phyloP scores from a whole-genome alignment of 35 echinoderm and acorn worm genomes.

The Apostichopus parvimensis region DNA sequence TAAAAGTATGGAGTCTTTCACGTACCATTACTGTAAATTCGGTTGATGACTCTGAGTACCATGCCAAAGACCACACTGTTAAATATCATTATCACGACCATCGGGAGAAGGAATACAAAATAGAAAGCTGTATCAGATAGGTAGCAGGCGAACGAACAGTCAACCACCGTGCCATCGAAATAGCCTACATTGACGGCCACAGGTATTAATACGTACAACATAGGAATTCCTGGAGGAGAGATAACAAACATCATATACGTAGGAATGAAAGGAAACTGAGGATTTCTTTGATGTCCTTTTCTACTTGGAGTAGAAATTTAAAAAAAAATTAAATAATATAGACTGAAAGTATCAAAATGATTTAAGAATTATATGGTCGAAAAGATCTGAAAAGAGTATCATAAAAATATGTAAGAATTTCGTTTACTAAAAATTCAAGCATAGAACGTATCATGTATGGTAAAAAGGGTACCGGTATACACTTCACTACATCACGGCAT shows the following conservation, averaged over 20 bases:
- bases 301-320: no score
- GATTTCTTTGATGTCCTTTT: no score
- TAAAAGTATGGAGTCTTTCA: no score
- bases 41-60: conserved; percentile 82
- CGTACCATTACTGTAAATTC: conserved; percentile 78
- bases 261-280: neutral
- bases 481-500: no score
- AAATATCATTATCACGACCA: conserved; percentile 86
- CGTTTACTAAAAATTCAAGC: no score
- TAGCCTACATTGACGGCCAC: conserved; percentile 27
- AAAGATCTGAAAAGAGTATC: no score
- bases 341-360: no score
- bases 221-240: conserved; percentile 48
- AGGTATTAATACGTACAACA: conserved; percentile 38
- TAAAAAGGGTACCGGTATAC: no score
- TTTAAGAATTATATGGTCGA: no score
- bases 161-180: conserved; percentile 61
- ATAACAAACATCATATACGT: neutral
- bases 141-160: conserved; percentile 66
- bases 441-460: no score
- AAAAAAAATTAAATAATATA: no score
- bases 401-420: no score
- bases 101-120: conserved; percentile 79
- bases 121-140: conserved; percentile 71
- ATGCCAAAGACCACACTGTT: conserved; percentile 92